phyloP scores from a whole-genome alignment of 2,888 invertebrate genomes.

The Plebejus anna region DNA sequence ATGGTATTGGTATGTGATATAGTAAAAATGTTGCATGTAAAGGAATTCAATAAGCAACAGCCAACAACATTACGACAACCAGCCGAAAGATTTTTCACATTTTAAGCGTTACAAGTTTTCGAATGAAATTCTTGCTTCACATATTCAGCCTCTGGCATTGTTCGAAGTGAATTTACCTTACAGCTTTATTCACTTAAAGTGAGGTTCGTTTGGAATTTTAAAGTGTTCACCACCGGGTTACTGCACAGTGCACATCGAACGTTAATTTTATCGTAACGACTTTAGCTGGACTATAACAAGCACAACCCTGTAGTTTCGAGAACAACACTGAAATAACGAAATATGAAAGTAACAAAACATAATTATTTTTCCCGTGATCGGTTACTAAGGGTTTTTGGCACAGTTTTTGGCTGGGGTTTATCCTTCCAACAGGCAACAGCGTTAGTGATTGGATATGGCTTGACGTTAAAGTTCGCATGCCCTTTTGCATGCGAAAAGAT shows the following conservation, averaged over 20 bases:
- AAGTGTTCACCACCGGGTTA: background rate
- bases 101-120: background rate
- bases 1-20: background rate
- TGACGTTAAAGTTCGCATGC: too few species aligned
- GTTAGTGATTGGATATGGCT: too few species aligned
- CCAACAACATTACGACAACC: background rate
- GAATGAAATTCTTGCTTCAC: background rate
- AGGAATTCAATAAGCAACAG: background rate
- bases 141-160: slow-evolving; percentile 8
- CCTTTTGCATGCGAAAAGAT: too few species aligned
- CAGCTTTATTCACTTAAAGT: background rate
- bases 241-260: background rate
- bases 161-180: background rate
- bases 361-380: too few species aligned
- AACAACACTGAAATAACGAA: too few species aligned
- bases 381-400: too few species aligned
- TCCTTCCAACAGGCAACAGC: too few species aligned
- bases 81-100: background rate
- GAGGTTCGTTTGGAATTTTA: background rate
- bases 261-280: too few species aligned
- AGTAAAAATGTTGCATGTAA: background rate
- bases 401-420: too few species aligned
- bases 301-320: too few species aligned
- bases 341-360: too few species aligned
- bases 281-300: too few species aligned